Percentiles rank a stretch among this genome's conserved stretches.
These are phyloP conservation scores for Gymnoscopelus braueri DNA, from an alignment of 2,797 vertebrate genomes.

Conservation along the genomic window DNA sequence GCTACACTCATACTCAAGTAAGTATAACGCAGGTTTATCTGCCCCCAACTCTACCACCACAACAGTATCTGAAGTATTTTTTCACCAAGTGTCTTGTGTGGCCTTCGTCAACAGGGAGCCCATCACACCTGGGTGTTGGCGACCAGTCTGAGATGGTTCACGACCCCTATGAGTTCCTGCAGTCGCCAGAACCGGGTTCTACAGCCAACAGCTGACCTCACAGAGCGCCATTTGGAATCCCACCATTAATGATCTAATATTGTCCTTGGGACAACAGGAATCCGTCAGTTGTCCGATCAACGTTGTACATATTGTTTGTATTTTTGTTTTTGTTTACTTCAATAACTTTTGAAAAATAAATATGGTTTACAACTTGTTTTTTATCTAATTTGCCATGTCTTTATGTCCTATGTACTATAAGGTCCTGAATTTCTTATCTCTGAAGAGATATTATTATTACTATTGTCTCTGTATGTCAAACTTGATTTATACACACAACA, in stretches of 20 bases:
- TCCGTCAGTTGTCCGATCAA: slow-evolving; percentile 36
- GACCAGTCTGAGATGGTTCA: slow-evolving; percentile 94
- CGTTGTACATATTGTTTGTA: slow-evolving; percentile 75
- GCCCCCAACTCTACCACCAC: neutral
- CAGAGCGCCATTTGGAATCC: slow-evolving; percentile 31
- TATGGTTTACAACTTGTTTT: slow-evolving; percentile 40
- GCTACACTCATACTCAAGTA: too few species aligned
- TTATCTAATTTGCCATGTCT: slow-evolving; percentile 35
- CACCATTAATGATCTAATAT: slow-evolving; percentile 28
- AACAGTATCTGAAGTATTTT: slow-evolving; percentile 1
- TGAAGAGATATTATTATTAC: too few species aligned
- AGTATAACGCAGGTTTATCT: too few species aligned
- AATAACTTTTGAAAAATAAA: slow-evolving; percentile 72
- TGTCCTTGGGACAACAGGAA: slow-evolving; percentile 12
- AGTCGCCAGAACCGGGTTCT: slow-evolving; percentile 89
- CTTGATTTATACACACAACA: too few species aligned
- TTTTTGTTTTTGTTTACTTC: slow-evolving; percentile 37
- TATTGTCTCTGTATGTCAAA: too few species aligned
- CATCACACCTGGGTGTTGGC: slow-evolving; percentile 90
- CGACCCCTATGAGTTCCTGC: slow-evolving; percentile 96
- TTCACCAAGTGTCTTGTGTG: slow-evolving; percentile 24
- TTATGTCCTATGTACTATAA: too few species aligned
- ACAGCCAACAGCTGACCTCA: slow-evolving; percentile 79
- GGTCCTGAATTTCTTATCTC: too few species aligned
- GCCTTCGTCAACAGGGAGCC: slow-evolving; percentile 84